Base-by-base conservation (phyloP, 2,888 invertebrate species). In the Aromia moschata region DNA sequence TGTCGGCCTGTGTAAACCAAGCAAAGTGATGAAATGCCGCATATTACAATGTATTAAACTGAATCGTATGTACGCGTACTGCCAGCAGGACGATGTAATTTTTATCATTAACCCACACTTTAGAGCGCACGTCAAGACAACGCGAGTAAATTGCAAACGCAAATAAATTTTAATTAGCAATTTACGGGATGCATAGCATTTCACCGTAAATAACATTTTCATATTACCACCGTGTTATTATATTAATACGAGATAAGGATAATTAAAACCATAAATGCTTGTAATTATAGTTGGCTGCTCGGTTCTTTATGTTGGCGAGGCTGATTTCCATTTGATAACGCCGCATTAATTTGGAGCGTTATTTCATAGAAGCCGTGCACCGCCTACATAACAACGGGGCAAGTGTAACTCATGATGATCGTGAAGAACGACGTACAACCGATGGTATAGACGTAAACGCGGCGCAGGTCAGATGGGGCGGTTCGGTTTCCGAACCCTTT, bases 181-280 rank as follows among this genome's bases (percentile, higher is more conserved):
- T 60, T 58, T 56, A 40, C 52, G 14, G 47, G 31, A 47, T 46
- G 41, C 55, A 55, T 56, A 67, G 69, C 70, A 71, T 69, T 71
- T 70, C 68, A 69, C 56, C 57, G 60, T 56, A 60, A 69, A 68
- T 70, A 73, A 70, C 71, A 69, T 74, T 74, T 75, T 74, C 73
- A 68, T 72, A 75, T 75, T 75, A 77, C 74, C 69, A 73, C 64
- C 67, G 62, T 77, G 73, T 76, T 71, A 78, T 77, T 79, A 77
- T 72, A 77, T 77, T 78, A 77, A 75, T 77, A 74, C 69, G 63
- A 75, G 78, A 79, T 78, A 79, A 79, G 74, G 73, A 77, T 78
- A 79, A 79, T 79, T 79, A 79, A 78, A 78, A 77, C 71, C 76
- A 69, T 78, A 78, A 79, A 78, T 68, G 78, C 69, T 76, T 73